Evolutionary conservation across 2,113 vertebrate genomes (phyloP), one percentile per base, ranked within the genome.

Genomic region (Aegithalos caudatus): DNA sequence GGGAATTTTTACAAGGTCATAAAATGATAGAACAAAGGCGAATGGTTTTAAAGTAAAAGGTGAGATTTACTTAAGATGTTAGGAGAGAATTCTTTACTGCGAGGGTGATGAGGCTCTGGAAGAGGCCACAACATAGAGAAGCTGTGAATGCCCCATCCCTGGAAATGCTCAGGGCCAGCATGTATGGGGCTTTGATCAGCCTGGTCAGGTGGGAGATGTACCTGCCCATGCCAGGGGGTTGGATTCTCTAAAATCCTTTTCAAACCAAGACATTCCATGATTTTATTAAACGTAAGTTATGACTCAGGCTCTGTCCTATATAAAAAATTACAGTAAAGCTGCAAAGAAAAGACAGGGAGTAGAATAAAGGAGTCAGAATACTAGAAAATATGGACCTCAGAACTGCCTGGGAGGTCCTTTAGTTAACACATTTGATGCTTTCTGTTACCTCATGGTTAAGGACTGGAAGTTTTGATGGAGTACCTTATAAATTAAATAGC

Each of bases 401-500:
- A 80, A 54, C n/a, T 58, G 15, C 22, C 33, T 58, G 33, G 42
- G 70, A 87, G 21, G 38, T 85, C 60, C 23, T 80, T 82, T 73
- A 69, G 37, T 58, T 87, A 91, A 62, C 2, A 18, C 23, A 28
- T 90, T 87, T 90, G 47, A 58, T 90, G 51, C 48, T 88, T 91
- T 90, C 47, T 95, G 18, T 50, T 89, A 81, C 78, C 10, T 65
- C 62, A 7, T 87, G 33, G 33, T 70, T 70, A 91, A 80, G 81
- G 85, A 88, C 14, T 76, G 22, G 28, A 88, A 81, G 42, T 62
- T 95, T 93, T 96, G 93, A 97, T 91, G 79, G 48, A 95, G 37
- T 66, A 48, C 64, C 57, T 90, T 91, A 94, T 88, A 92, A 96
- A 95, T 95, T 76, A 96, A 84, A 70, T 54, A 94, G 71, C 27